Percentiles rank a stretch among this genome's conserved stretches.
phyloP scores from a whole-genome alignment of 2,797 vertebrate species.

The Acipenser transmontanus region DNA sequence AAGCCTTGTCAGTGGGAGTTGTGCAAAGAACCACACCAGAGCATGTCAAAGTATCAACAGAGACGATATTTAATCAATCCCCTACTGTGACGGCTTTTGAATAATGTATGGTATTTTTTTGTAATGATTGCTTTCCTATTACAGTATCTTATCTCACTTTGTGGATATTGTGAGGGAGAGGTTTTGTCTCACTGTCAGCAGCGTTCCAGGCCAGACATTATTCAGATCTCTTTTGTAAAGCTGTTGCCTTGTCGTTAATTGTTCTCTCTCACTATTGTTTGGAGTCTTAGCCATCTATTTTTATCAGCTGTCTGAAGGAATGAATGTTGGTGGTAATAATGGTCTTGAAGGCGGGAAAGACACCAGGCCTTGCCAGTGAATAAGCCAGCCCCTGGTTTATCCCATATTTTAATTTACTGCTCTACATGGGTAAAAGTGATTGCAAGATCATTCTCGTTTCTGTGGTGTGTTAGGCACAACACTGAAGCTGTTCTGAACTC shows the following conservation, averaged over 20 bases:
- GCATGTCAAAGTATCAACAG: slow-evolving; percentile 35
- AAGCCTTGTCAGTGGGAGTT: slow-evolving; percentile 29
- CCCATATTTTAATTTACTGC: slow-evolving; percentile 38
- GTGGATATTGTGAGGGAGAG: slow-evolving; percentile 34
- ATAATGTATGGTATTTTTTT: slow-evolving; percentile 57
- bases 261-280: slow-evolving; percentile 39
- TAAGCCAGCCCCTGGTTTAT: slow-evolving; percentile 23
- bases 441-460: slow-evolving; percentile 25
- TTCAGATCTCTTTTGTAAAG: slow-evolving; percentile 38
- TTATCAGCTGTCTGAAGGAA: slow-evolving; percentile 40
- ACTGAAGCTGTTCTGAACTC: slow-evolving; percentile 1
- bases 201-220: slow-evolving; percentile 35
- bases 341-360: slow-evolving; percentile 25
- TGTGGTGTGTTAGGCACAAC: slow-evolving; percentile 9
- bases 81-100: slow-evolving; percentile 37
- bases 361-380: slow-evolving; percentile 35
- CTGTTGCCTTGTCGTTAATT: slow-evolving; percentile 43
- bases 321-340: slow-evolving; percentile 39
- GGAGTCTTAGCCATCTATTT: slow-evolving; percentile 41
- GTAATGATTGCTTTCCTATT: slow-evolving; percentile 53
- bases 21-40: slow-evolving; percentile 24
- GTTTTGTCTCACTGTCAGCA: slow-evolving; percentile 45
- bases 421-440: slow-evolving; percentile 34
- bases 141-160: slow-evolving; percentile 41
- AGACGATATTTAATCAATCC: slow-evolving; percentile 42